Evolutionary conservation across 2,888 invertebrate species (phyloP).

Genomic region (Troilus luridus): DNA sequence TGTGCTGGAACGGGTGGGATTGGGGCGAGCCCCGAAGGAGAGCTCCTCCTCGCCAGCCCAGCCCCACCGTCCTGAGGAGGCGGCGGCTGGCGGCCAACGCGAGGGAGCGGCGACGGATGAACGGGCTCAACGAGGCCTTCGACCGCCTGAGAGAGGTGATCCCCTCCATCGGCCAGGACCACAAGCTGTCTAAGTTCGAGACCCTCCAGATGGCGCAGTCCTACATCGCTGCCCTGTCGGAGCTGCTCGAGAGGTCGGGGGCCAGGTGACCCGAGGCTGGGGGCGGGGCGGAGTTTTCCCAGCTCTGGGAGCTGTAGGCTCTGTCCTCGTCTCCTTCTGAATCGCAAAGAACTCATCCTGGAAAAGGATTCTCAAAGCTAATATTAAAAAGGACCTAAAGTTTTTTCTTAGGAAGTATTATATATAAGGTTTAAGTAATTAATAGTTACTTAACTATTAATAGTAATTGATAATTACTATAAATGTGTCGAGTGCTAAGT

Average conservation of each 20-base stretch:
- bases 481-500: too few relatives aligned
- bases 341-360: background rate
- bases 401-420: background rate
- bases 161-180: conserved; percentile 79
- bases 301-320: background rate
- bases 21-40: conserved; percentile 58
- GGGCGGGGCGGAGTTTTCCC: background rate
- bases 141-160: conserved; percentile 81
- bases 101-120: conserved; percentile 81
- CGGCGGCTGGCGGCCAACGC: conserved; percentile 82
- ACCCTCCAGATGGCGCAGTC: conserved; percentile 86
- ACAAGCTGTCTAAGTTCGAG: conserved; percentile 83
- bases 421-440: background rate
- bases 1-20: conserved; percentile 55
- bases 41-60: conserved; percentile 63
- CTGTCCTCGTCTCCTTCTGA: background rate
- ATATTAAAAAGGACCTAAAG: background rate
- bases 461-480: too few relatives aligned
- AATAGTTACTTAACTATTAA: too few relatives aligned
- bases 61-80: conserved; percentile 71
- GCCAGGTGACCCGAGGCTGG: conserved; percentile 36
- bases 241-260: conserved; percentile 72
- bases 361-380: background rate
- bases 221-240: conserved; percentile 79
- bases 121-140: conserved; percentile 83